A percentile compares a stretch with the other conserved stretches of the same genome.
Evolutionary conservation across 2,888 invertebrate genomes (phyloP).

Genomic region (Lasioglossum oenotherae): DNA sequence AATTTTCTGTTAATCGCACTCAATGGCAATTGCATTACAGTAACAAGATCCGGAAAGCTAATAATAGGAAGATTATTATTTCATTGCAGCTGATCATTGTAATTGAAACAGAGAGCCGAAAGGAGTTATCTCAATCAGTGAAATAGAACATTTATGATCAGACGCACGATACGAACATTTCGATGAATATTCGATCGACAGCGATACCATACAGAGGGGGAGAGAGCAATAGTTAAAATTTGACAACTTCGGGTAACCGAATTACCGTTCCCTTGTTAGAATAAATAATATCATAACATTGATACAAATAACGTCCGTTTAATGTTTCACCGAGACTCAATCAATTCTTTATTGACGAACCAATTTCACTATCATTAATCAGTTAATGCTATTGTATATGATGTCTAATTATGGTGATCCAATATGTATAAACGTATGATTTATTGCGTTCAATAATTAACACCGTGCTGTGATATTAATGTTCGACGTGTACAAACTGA

Average conservation of each 20-base stretch:
- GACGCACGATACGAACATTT: neutral
- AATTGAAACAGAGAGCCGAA: neutral
- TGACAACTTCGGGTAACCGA: neutral
- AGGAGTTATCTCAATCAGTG: neutral
- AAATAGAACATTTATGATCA: slow-evolving; percentile 1
- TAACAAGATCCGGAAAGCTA: neutral
- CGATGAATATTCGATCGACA: neutral
- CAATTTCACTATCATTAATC: slow-evolving; percentile 11
- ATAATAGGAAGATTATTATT: neutral
- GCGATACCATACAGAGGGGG: no score
- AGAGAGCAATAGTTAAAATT: neutral
- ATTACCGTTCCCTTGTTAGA: neutral
- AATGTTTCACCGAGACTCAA: neutral
- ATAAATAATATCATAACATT: neutral
- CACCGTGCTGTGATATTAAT: neutral
- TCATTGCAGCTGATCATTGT: neutral
- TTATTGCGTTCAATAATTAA: slow-evolving; percentile 2
- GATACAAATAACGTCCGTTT: neutral
- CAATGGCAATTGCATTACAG: neutral
- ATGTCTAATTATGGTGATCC: neutral
- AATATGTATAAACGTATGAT: neutral
- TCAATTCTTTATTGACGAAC: neutral
- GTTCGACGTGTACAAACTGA: neutral
- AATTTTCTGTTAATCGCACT: neutral
- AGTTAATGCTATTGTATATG: neutral